Conservation (phyloP, 2,797 vertebrate species). For the Bradypodion ventrale region DNA sequence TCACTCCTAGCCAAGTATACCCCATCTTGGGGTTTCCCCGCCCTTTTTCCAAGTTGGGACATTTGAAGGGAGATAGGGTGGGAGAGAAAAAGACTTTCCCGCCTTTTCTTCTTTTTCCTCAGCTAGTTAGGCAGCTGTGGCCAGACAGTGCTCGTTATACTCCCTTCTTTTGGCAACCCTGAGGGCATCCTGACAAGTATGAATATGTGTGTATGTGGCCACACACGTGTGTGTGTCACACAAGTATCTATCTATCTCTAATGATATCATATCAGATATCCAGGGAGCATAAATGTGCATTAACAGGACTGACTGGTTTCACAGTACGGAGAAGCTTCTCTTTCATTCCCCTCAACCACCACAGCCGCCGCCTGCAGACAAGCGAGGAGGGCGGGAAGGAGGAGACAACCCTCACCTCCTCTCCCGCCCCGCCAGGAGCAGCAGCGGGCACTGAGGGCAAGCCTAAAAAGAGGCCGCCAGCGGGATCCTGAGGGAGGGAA, state of each 20-base stretch:
- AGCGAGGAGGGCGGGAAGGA: slow-evolving; percentile 51
- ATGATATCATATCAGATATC: no score
- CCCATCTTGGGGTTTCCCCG: slow-evolving; percentile 13
- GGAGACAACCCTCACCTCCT: slow-evolving; percentile 40
- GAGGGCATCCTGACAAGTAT: slow-evolving; percentile 59
- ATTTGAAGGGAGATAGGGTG: slow-evolving; percentile 20
- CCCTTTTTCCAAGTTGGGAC: slow-evolving; percentile 15
- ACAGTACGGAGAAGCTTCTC: slow-evolving; percentile 57
- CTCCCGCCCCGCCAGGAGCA: background rate
- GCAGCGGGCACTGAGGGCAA: slow-evolving; percentile 13
- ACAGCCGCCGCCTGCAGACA: slow-evolving; percentile 52
- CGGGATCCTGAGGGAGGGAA: slow-evolving; percentile 18
- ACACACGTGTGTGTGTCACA: background rate
- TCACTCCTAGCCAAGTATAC: no score
- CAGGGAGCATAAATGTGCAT: slow-evolving; percentile 39
- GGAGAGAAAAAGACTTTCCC: background rate
- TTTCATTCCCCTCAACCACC: slow-evolving; percentile 49
- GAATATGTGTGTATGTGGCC: background rate
- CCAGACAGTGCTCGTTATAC: slow-evolving; percentile 56
- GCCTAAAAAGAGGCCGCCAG: slow-evolving; percentile 22
- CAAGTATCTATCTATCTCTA: background rate
- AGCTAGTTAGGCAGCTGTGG: slow-evolving; percentile 12
- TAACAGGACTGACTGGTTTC: slow-evolving; percentile 70
- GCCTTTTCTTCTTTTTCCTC: background rate
- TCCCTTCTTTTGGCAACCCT: slow-evolving; percentile 62